phyloP scores from a whole-genome alignment of 2,113 vertebrate genomes.

The Plectropomus leopardus region DNA sequence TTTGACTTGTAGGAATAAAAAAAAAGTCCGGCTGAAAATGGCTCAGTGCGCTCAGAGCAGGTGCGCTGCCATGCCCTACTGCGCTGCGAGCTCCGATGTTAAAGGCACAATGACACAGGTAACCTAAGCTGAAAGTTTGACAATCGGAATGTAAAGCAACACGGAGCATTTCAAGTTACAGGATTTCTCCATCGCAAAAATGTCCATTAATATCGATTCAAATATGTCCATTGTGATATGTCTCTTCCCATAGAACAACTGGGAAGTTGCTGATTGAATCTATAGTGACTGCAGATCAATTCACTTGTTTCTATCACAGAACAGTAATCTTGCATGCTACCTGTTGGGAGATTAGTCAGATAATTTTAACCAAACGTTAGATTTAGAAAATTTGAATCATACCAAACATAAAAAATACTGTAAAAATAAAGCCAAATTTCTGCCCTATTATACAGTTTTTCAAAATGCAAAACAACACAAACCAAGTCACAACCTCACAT shows the following conservation, averaged over 20 bases:
- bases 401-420: too few species aligned
- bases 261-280: too few species aligned
- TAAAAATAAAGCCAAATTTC: too few species aligned
- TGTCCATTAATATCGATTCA: not conserved
- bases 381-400: too few species aligned
- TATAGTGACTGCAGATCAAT: not conserved
- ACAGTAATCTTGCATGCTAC: not conserved
- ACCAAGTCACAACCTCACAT: too few species aligned
- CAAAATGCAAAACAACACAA: too few species aligned
- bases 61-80: constrained; percentile 51
- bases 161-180: not conserved
- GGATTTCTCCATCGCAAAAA: not conserved
- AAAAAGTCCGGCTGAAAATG: constrained; percentile 32
- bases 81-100: constrained; percentile 49
- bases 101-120: constrained; percentile 57
- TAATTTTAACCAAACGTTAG: too few species aligned
- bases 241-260: too few species aligned
- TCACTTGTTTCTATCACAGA: not conserved
- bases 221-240: not conserved
- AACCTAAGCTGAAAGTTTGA: constrained; percentile 2
- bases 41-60: constrained; percentile 67
- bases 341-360: not conserved
- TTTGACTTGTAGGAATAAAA: constrained; percentile 20
- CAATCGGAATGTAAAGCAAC: not conserved
- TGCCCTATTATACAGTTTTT: too few species aligned